Evolutionary conservation across 2,888 invertebrate genomes (phyloP), one percentile per base, ranked within the genome.

Genomic region (Limulus polyphemus): DNA sequence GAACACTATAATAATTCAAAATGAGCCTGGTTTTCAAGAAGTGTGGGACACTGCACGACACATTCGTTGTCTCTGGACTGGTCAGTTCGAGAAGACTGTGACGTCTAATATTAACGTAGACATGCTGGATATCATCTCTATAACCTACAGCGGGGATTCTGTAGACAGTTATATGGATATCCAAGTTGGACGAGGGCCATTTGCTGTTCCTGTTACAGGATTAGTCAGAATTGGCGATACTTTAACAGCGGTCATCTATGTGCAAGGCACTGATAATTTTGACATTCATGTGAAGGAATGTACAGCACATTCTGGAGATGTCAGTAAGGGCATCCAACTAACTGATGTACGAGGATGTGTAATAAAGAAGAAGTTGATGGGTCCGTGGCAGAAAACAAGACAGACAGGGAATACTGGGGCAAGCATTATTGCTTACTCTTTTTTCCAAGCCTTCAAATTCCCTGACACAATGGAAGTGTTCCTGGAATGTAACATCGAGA

Each of bases 71-170:
- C 77, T 87, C 12, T 89, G 88, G 88, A 87, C 87, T 79, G 88
- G 88, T 14, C 87, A 84, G 70, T 77, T 88, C 58, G 87, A 85
- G 60, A 86, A 87, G 71, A 84, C 85, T 13, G 75, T 88, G 57
- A 83, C 84, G 0, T 86, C 86, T 0, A 85, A 85, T 14, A 77
- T 89, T 17, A 85, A 84, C 70, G 86, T 89, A 1, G 88, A 87
- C 47, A 87, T 87, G 85, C 75, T 88, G 68, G 86, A 84, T 69
- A 86, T 87, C 73, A 85, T 88, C 69, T 85, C 87, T 11, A 85
- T 88, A 62, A 87, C 88, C 58, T 89, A 89, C 76, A 87, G 86
- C 69, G 88, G 88, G n/a, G 88, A 89, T 68, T 87, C 88, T 1
- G 88, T 87, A 0, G 84, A 85, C 76, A 88, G 88, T 10, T 82